Evolutionary conservation across 2,113 vertebrate genomes (phyloP), one percentile per base, ranked within the genome.

Genomic region (Aplodontia rufa): DNA sequence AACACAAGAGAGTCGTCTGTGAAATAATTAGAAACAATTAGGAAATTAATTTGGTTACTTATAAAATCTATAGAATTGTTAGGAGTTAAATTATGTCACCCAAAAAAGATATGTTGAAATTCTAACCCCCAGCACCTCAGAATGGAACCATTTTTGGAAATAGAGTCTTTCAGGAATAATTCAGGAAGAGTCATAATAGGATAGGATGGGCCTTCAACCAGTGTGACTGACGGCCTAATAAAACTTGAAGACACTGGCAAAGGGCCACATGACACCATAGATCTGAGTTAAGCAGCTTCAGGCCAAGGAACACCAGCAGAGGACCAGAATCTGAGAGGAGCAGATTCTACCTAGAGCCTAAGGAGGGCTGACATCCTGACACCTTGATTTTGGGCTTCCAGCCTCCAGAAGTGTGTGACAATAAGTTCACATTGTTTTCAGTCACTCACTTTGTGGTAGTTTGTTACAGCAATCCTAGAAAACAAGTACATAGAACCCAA

Each of bases 11-110:
- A 49, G 6, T 90, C 12, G 16, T 85, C 22, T 91, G 53, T 82
- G 78, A 91, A 93, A 64, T 91, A 55, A 87, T 83, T 40, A 62
- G 49, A 68, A 90, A 14, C 17, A 62, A n/a, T 94, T 17, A 88
- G 10, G 55, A 90, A 82, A 37, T 74, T 81, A 80, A 93, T 55
- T 3, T 78, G 14, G 17, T 8, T 49, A 87, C 28, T 80, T 91
- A 2, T 7, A 92, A 80, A 87, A 64, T 40, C 40, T 76, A 45
- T 58, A n/a, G 16, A 89, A 49, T 5, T 60, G 1, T 47, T 51
- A 86, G 14, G 64, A 42, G 22, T 89, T 62, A 17, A 72, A 42
- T 93, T 95, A 68, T 62, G 49, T 60, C 53, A 60, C n/a, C 53
- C 58, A 53, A 72, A 72, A 79, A 87, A 84, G 37, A 26, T 32